These are phyloP conservation scores for Pantherophis vulpinus DNA, from an alignment of 2,797 vertebrate genomes.

Conservation along the genomic window DNA sequence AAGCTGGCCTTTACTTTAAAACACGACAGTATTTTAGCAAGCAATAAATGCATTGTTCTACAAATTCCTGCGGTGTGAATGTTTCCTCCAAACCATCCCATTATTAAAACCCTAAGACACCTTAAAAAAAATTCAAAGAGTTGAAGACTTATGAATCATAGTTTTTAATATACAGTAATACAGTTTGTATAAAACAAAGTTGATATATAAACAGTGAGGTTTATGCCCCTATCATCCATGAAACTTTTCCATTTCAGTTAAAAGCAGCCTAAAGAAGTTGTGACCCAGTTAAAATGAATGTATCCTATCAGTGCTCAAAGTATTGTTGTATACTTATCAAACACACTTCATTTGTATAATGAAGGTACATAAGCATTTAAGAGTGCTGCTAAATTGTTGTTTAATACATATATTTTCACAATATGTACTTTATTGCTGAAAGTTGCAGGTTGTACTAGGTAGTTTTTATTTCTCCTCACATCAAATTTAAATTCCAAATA, in stretches of 20 bases:
- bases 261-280: constrained; percentile 29
- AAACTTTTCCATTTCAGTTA: constrained; percentile 25
- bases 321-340: constrained; percentile 71
- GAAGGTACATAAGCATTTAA: constrained; percentile 47
- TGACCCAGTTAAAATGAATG: constrained; percentile 35
- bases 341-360: constrained; percentile 51
- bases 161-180: constrained; percentile 53
- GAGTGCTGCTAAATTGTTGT: constrained; percentile 35
- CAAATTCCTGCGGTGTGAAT: neutral
- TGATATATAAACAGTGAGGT: constrained; percentile 46
- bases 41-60: neutral
- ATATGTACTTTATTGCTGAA: constrained; percentile 32
- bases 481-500: constrained; percentile 65
- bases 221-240: constrained; percentile 32
- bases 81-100: neutral
- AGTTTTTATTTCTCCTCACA: constrained; percentile 36
- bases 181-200: constrained; percentile 49
- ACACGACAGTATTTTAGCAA: neutral
- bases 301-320: constrained; percentile 65
- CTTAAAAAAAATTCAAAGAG: constrained; percentile 17
- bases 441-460: constrained; percentile 25
- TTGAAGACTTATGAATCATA: constrained; percentile 43
- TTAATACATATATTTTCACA: neutral
- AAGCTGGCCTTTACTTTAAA: neutral
- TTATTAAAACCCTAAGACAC: neutral